phyloP scores from a whole-genome alignment of 2,113 vertebrate species.

The cat (Felis catus) region DNA sequence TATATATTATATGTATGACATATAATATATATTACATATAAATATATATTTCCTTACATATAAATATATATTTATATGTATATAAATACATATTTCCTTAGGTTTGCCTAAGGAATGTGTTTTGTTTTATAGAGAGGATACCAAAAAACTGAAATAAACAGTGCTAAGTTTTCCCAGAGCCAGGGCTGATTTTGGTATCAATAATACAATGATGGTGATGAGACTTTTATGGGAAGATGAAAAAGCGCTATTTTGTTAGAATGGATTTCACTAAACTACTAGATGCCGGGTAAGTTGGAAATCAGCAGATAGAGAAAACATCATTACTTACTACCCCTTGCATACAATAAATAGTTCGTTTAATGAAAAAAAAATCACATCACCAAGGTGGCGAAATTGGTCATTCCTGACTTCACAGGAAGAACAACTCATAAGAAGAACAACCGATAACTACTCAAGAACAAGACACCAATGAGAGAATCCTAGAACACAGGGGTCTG shows the following conservation, averaged over 20 bases:
- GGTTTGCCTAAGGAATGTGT: not conserved
- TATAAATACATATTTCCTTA: not conserved
- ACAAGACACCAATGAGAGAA: not conserved
- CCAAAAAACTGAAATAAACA: not conserved
- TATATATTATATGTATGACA: too few species aligned
- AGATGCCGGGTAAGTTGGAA: not conserved
- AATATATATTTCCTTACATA: not conserved
- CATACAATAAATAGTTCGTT: not conserved
- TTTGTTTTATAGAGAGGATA: not conserved
- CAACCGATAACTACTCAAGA: not conserved
- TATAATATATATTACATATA: too few species aligned
- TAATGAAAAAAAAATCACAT: not conserved
- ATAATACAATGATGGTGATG: not conserved
- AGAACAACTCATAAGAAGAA: too few species aligned
- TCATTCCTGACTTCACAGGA: not conserved
- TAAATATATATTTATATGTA: too few species aligned
- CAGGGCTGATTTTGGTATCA: not conserved
- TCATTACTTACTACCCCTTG: not conserved
- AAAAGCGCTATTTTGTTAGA: not conserved
- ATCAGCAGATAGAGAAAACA: not conserved
- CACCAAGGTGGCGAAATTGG: not conserved
- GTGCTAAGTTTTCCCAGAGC: not conserved
- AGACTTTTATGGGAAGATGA: not conserved
- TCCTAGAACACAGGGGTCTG: not conserved
- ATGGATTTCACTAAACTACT: not conserved